Evolutionary conservation across 2,888 invertebrate species (phyloP), one percentile per base, ranked within the genome.

Genomic region (Theodoxus fluviatilis): DNA sequence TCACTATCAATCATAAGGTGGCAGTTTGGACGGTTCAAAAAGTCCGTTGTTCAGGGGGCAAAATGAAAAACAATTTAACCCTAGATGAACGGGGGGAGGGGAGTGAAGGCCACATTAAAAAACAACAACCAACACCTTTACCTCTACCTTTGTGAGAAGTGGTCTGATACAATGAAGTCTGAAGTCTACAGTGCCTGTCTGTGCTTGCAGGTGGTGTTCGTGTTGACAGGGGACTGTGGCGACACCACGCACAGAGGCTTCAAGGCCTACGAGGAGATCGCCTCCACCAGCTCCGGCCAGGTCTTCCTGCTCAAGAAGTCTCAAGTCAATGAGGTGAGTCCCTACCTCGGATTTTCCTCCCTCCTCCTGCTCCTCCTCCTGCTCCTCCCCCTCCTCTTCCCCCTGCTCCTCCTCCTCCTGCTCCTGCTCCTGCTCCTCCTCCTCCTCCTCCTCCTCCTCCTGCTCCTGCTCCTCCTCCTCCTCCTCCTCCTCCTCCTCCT

Each of bases 281-380:
- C 93, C 0, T 90, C 92, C 0, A 91, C 92, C 2, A 92, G 92
- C 74, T 91, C 92, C 22, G 93, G 93, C 15, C 93, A 93, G 84
- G 90, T 93, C 68, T 92, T 92, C 81, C 89, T 92, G 77, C 88
- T 93, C 73, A 90, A 92, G 79, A 93, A 93, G 82, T 89, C 89
- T 15, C 92, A 91, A 80, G 92, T 93, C 7, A 90, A 91, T 78
- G 90, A 92, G 89, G 92, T 92, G 81, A 79, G 68, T 65, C 0
- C 49, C 12, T 49, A n/a, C 31, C 4, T 63, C 22, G 37, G 2
- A 65, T 9, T 25, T 3, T 64, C 7, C n/a, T 1, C 15, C 35
- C 15, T 1, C 25, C 22, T 4, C 40, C 28, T 7, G 1, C 2
- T 1, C 15, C 2, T 28, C 4, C 31, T 57, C 31, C 9, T 57